Base-by-base conservation (phyloP, 2,113 vertebrate genomes). In the Alosa alosa region DNA sequence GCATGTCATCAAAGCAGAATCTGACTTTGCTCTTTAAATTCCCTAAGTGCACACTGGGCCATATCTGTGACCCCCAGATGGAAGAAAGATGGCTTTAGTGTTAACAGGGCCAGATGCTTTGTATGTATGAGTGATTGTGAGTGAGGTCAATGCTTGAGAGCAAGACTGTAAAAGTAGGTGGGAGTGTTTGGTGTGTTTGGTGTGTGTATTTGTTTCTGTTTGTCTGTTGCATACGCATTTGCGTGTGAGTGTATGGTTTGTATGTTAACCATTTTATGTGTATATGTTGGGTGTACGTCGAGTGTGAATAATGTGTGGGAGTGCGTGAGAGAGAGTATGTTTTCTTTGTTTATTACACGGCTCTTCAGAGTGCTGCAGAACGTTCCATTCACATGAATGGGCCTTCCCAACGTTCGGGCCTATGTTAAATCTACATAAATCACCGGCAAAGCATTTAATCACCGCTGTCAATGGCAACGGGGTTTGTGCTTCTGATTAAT, bases 1-100 rank as follows among this genome's bases (percentile, higher is more conserved):
- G 81, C 82, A 36, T 86, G 83, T 89, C 86, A 84, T 84, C 86
- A 84, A 72, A 72, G 25, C 49, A 83, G n/a, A 68, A 52, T 81
- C 55, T 3, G 47, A 20, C 50, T 1, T 18, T 49, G 13, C 25
- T 84, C n/a, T n/a, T 44, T 31, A 31, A 36, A 72, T 72, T 8
- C 64, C 25, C 25, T 36, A 36, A 72, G 64, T 3, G 64, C 64
- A 36, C 8, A 36, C n/a, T 31, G 25, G 64, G 64, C 22, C 25
- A 31, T 72, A 72, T 25, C 10, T 25, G 64, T 36, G 64, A 72
- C 10, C n/a, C 2, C 64, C 22, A 36, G 25, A 31, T 7, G 25
- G 64, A 31, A 13, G 64, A 72, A 31, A 72, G 64, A 36, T 72
- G 64, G 64, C 64, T 72, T 31, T 3, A 10, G n/a, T 72, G 25